A percentile compares a stretch with the other conserved stretches of the same genome.
phyloP scores from a whole-genome alignment of 2,113 vertebrate species.

The Meleagris gallopavo region DNA sequence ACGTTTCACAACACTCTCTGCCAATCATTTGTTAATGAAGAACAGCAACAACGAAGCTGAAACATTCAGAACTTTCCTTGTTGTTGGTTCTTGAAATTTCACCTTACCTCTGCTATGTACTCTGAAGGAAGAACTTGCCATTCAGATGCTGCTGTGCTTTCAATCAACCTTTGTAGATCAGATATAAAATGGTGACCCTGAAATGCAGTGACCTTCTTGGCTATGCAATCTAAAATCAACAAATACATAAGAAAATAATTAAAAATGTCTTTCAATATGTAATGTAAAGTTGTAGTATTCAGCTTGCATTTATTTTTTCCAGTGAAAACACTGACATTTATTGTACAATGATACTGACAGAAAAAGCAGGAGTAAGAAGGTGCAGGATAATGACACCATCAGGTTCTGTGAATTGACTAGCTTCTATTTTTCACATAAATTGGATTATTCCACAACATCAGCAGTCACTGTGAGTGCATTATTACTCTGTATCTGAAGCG shows the following conservation, averaged over 20 bases:
- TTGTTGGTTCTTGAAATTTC: neutral
- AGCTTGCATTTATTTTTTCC: neutral
- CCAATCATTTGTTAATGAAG: constrained; percentile 15
- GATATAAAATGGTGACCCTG: constrained; percentile 13
- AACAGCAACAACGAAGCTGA: neutral
- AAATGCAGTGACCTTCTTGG: neutral
- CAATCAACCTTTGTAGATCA: constrained; percentile 4
- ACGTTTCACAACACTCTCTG: neutral
- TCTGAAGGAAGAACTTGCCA: neutral
- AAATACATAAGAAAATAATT: constrained; percentile 2
- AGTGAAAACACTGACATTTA: neutral
- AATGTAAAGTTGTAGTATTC: neutral
- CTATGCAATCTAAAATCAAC: neutral
- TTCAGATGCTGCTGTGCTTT: neutral
- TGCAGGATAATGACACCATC: neutral
- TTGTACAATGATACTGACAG: neutral
- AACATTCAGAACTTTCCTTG: neutral
- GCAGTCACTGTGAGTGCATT: neutral
- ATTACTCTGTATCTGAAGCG: neutral
- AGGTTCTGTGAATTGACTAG: neutral
- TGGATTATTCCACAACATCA: neutral
- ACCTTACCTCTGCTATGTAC: neutral
- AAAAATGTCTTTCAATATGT: neutral
- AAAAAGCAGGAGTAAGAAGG: neutral
- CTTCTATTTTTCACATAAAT: neutral